phyloP scores from a whole-genome alignment of 2,113 vertebrate genomes.

The Istiophorus platypterus region DNA sequence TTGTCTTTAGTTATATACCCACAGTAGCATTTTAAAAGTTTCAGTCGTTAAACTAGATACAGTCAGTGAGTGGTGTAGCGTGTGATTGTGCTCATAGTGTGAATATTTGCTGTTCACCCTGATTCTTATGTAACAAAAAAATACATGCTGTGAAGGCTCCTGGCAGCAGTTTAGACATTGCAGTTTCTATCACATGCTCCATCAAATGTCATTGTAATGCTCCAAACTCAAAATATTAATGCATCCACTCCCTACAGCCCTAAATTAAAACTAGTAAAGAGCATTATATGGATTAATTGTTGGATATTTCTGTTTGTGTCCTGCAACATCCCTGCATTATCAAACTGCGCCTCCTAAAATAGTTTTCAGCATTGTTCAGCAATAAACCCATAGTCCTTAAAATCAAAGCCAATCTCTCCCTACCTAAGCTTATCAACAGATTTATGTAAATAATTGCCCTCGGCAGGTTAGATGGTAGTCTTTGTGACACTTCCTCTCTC shows the following conservation, averaged over 20 bases:
- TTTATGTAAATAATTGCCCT: conserved; percentile 62
- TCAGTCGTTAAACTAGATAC: not conserved
- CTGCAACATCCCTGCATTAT: not conserved
- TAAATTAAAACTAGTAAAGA: not conserved
- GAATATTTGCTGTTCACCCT: conserved; percentile 13
- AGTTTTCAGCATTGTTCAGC: not conserved
- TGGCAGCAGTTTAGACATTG: not conserved
- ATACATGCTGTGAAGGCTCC: not conserved
- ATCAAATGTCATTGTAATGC: not conserved
- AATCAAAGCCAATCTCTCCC: not conserved
- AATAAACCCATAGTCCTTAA: not conserved
- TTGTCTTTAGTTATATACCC: not conserved
- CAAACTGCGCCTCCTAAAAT: not conserved
- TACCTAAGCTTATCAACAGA: conserved; percentile 17
- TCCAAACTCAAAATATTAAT: not conserved
- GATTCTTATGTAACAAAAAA: conserved; percentile 15
- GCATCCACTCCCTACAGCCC: not conserved
- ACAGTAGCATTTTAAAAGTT: not conserved
- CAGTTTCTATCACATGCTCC: not conserved
- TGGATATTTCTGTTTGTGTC: not conserved
- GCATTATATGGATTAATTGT: not conserved
- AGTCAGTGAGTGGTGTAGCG: not conserved
- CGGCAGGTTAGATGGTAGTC: not conserved
- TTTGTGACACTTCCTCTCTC: conserved; percentile 52
- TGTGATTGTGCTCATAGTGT: not conserved